Conservation (phyloP, 2,888 invertebrate species). For the Noctua comes region DNA sequence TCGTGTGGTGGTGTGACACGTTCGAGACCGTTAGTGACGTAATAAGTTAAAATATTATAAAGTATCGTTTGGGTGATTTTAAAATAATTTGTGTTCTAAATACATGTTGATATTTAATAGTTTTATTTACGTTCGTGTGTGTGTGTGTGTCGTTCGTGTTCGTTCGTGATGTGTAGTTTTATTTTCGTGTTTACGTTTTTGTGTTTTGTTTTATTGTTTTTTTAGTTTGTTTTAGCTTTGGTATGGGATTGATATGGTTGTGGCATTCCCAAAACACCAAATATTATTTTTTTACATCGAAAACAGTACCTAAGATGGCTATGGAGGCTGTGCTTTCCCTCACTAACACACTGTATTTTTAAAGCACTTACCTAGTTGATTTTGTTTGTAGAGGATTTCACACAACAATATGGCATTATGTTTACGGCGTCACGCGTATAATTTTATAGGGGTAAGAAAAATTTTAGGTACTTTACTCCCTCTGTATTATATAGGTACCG, state of each 20-base stretch:
- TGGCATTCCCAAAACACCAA: background rate
- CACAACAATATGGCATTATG: conserved; percentile 3
- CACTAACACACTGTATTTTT: background rate
- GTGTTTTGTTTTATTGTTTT: too few species aligned
- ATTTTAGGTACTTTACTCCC: background rate
- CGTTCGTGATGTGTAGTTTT: too few species aligned
- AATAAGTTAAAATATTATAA: background rate
- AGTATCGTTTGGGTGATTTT: background rate
- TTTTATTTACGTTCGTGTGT: too few species aligned
- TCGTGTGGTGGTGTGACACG: conserved; percentile 7
- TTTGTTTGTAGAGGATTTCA: conserved; percentile 1
- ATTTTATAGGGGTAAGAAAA: conserved; percentile 22
- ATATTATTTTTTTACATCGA: background rate
- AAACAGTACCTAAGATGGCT: background rate
- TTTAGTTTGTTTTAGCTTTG: too few species aligned
- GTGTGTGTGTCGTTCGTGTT: too few species aligned
- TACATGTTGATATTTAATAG: background rate
- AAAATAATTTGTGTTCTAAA: background rate
- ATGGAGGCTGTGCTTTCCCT: background rate
- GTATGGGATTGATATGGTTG: background rate
- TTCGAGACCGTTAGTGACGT: background rate
- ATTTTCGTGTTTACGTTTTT: too few species aligned
- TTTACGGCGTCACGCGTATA: conserved; percentile 27
- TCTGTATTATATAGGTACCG: background rate
- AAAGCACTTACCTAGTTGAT: background rate